Evolutionary conservation across 2,888 invertebrate genomes (phyloP).

Genomic region (Oligia strigilis): DNA sequence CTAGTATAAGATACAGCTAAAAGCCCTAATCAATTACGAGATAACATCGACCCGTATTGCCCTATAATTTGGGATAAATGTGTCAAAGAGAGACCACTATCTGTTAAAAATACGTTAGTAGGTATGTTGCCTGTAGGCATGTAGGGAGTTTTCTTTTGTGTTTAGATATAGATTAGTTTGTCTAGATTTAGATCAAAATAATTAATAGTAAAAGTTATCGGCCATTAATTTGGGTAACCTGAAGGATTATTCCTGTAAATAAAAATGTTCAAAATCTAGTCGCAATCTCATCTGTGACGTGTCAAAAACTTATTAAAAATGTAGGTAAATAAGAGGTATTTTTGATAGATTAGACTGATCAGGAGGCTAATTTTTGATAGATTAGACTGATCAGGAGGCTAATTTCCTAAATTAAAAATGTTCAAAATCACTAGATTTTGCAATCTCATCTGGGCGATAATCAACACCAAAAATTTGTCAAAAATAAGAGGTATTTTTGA

Average conservation of each 20-base stretch:
- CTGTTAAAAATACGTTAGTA: constrained; percentile 60
- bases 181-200: background rate
- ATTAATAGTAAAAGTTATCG: background rate
- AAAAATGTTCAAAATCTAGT: background rate
- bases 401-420: background rate
- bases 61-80: constrained; percentile 69
- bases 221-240: background rate
- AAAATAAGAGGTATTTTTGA: background rate
- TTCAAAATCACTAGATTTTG: background rate
- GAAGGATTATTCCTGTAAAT: background rate
- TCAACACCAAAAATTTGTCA: background rate
- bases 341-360: no score
- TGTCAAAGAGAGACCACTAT: constrained; percentile 65
- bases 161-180: background rate
- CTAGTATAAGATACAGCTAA: constrained; percentile 78
- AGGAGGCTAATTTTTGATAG: background rate
- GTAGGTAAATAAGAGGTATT: background rate
- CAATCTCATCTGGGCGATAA: background rate
- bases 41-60: constrained; percentile 75
- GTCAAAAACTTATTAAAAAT: background rate
- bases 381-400: no score
- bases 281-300: background rate
- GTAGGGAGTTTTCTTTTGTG: constrained; percentile 30
- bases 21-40: constrained; percentile 82
- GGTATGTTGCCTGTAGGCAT: constrained; percentile 3